phyloP scores from a whole-genome alignment of 2,113 vertebrate genomes.

The Pteropus alecto region DNA sequence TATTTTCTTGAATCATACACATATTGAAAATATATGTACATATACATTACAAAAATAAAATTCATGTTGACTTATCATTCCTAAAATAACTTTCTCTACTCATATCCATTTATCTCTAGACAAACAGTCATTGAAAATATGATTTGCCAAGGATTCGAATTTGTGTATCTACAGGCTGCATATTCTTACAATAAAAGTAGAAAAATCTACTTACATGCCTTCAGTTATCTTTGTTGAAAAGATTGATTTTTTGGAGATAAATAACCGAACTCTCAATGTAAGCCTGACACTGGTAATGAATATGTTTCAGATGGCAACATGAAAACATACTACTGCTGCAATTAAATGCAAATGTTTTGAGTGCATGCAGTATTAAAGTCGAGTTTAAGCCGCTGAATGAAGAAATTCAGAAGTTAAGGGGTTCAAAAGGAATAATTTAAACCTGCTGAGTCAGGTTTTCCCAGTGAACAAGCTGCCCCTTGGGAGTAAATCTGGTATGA shows the following conservation, averaged over 20 bases:
- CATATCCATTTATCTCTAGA: constrained; percentile 57
- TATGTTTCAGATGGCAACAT: constrained; percentile 65
- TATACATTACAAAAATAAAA: constrained; percentile 69
- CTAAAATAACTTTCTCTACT: constrained; percentile 72
- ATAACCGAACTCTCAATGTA: constrained; percentile 57
- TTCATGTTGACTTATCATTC: constrained; percentile 72
- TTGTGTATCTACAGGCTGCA: constrained; percentile 45
- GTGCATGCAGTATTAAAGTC: constrained; percentile 59
- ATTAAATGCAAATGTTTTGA: constrained; percentile 76
- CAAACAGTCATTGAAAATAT: constrained; percentile 57
- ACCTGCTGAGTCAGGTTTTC: constrained; percentile 69
- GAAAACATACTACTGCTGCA: constrained; percentile 56
- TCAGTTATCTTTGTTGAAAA: constrained; percentile 64
- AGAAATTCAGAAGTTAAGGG: constrained; percentile 74
- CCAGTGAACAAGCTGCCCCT: constrained; percentile 38
- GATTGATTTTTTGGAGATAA: constrained; percentile 66
- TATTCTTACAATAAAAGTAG: constrained; percentile 62
- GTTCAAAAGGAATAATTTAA: constrained; percentile 69
- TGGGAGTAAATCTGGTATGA: constrained; percentile 31
- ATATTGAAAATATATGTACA: constrained; percentile 62
- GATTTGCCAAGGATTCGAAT: constrained; percentile 68
- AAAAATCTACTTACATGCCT: constrained; percentile 61
- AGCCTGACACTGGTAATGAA: constrained; percentile 68
- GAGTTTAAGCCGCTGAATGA: constrained; percentile 64
- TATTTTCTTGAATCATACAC: constrained; percentile 67